Evolutionary conservation across 2,113 vertebrate species (phyloP).

Genomic region (Proteles cristata): DNA sequence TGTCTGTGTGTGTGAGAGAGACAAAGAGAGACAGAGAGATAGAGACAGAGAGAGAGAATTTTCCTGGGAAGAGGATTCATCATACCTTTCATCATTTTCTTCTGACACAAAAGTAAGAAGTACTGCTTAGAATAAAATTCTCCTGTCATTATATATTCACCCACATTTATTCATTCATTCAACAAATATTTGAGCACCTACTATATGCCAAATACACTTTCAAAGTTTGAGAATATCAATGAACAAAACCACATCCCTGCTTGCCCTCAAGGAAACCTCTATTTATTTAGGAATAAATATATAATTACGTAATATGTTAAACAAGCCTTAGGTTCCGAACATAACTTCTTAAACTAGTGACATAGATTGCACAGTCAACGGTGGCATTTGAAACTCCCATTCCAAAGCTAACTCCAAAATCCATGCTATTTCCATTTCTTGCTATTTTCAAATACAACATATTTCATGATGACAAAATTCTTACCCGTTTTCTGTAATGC

Average conservation of each 20-base stretch:
- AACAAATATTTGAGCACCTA: neutral
- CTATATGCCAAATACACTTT: neutral
- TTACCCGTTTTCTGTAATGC: neutral
- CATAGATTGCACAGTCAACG: neutral
- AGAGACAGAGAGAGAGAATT: neutral
- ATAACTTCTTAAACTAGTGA: neutral
- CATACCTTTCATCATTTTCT: neutral
- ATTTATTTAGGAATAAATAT: neutral
- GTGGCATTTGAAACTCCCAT: neutral
- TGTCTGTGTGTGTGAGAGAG: neutral
- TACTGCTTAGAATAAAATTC: neutral
- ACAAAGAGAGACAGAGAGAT: neutral
- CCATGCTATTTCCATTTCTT: neutral
- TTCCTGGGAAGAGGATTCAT: neutral
- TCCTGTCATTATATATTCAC: neutral
- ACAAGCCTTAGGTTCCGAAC: neutral
- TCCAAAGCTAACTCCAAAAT: constrained; percentile 2
- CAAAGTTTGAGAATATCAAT: neutral
- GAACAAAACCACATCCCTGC: neutral
- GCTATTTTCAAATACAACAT: neutral
- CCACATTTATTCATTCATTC: neutral
- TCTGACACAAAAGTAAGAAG: constrained; percentile 32
- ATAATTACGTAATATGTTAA: neutral
- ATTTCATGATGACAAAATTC: neutral
- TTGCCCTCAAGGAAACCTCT: neutral